Conservation (phyloP, 2,888 invertebrate species). For the Nephrocerus scutellatus region DNA sequence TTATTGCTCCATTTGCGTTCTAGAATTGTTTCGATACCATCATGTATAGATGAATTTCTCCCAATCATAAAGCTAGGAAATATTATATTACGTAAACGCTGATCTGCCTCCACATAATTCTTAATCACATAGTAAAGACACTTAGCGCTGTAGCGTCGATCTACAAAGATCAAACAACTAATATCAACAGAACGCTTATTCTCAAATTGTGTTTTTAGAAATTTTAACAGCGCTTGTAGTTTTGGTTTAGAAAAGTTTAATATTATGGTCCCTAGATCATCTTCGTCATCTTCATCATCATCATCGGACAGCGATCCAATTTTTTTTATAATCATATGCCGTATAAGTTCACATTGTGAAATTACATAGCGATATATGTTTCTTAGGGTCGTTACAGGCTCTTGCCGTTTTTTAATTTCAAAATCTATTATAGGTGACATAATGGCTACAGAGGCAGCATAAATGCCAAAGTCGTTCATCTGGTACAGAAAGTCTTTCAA, state of each 20-base stretch:
- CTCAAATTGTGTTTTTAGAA: slow-evolving; percentile 55
- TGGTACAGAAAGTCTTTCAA: slow-evolving; percentile 50
- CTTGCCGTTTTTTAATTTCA: slow-evolving; percentile 54
- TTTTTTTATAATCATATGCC: slow-evolving; percentile 50
- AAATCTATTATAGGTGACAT: slow-evolving; percentile 56
- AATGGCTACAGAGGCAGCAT: slow-evolving; percentile 56
- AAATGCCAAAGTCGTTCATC: slow-evolving; percentile 51
- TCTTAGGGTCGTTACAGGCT: slow-evolving; percentile 46
- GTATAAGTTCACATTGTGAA: slow-evolving; percentile 45
- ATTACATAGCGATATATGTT: slow-evolving; percentile 33
- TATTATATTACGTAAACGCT: slow-evolving; percentile 51
- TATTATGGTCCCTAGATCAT: slow-evolving; percentile 40
- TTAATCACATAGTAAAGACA: slow-evolving; percentile 63
- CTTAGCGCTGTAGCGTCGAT: slow-evolving; percentile 63
- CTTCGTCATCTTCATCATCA: slow-evolving; percentile 36
- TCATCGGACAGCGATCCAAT: slow-evolving; percentile 41
- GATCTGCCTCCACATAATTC: slow-evolving; percentile 47
- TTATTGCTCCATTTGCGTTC: slow-evolving; percentile 34
- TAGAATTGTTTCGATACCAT: slow-evolving; percentile 33
- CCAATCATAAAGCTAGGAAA: slow-evolving; percentile 68
- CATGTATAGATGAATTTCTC: slow-evolving; percentile 24
- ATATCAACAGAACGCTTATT: slow-evolving; percentile 36
- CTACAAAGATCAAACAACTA: slow-evolving; percentile 40
- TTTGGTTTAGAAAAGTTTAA: slow-evolving; percentile 58
- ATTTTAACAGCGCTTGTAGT: slow-evolving; percentile 55